These are phyloP conservation scores for Gymnothorax javanicus DNA, from an alignment of 2,797 vertebrate species.

Conservation along the genomic window DNA sequence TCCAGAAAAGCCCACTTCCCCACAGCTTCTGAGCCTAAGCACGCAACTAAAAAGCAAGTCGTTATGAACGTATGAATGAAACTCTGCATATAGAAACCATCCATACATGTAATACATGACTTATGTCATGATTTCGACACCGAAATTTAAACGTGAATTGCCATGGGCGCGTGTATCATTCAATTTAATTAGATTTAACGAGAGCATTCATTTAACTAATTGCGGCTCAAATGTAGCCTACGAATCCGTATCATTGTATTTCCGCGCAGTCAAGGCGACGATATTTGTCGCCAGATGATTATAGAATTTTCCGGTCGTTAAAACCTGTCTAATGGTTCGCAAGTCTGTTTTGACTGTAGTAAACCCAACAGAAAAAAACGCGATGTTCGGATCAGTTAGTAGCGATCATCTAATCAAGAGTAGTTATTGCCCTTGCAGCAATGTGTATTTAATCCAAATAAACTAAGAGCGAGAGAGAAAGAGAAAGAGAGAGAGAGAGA, in stretches of 20 bases:
- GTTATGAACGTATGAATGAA: conserved; percentile 28
- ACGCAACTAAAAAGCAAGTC: background rate
- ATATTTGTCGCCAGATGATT: background rate
- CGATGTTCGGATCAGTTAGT: background rate
- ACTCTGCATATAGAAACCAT: conserved; percentile 33
- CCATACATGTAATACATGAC: background rate
- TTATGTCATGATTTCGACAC: conserved; percentile 45
- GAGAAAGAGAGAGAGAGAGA: background rate
- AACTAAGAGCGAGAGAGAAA: background rate
- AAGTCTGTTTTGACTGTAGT: background rate
- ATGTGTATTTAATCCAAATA: background rate
- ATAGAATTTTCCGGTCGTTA: background rate
- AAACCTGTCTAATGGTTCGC: background rate
- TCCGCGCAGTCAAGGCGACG: background rate
- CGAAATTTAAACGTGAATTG: conserved; percentile 42
- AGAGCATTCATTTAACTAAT: no score
- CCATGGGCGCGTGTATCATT: background rate
- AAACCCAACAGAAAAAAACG: background rate
- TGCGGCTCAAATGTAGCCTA: background rate
- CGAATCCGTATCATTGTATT: background rate
- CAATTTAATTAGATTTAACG: background rate
- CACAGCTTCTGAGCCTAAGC: background rate
- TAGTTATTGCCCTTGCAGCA: background rate
- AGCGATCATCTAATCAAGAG: background rate
- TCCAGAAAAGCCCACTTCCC: background rate